A percentile compares a stretch with the other conserved stretches of the same genome.
Conservation (phyloP, 2,888 invertebrate genomes). For the Melolontha melolontha region DNA sequence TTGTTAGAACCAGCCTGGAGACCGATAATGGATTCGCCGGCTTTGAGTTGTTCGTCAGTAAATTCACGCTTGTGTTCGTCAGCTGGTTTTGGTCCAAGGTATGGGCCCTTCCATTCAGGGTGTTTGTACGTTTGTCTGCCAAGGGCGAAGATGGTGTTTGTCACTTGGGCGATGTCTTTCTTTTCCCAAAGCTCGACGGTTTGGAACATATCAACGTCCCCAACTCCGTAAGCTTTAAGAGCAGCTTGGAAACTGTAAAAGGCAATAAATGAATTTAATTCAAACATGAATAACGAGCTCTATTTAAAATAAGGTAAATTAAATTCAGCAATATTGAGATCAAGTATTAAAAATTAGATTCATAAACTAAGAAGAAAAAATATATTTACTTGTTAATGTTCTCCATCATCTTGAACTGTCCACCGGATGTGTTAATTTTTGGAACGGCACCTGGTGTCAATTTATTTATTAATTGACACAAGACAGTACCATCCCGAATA, state of each 20-base stretch:
- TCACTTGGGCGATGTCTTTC: constrained; percentile 89
- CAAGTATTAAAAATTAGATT: constrained; percentile 12
- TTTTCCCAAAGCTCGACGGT: constrained; percentile 97
- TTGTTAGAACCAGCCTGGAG: constrained; percentile 97
- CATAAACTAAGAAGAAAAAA: constrained; percentile 55
- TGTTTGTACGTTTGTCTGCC: constrained; percentile 91
- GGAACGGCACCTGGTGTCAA: constrained; percentile 87
- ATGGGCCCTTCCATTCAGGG: constrained; percentile 86
- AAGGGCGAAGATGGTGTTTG: constrained; percentile 86
- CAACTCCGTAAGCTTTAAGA: constrained; percentile 87
- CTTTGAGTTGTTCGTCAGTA: constrained; percentile 89
- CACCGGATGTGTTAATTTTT: constrained; percentile 94
- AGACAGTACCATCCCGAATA: constrained; percentile 90
- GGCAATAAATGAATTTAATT: no score
- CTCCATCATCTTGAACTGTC: constrained; percentile 99
- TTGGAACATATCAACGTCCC: constrained; percentile 94
- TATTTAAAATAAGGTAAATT: no score
- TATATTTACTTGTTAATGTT: constrained; percentile 90
- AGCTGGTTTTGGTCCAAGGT: constrained; percentile 93
- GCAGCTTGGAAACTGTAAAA: constrained; percentile 83
- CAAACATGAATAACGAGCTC: no score
- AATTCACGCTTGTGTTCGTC: constrained; percentile 96
- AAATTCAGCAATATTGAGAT: no score
- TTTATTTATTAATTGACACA: constrained; percentile 96
- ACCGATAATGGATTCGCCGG: constrained; percentile 90